These are phyloP conservation scores for Brachypterus glaber DNA, from an alignment of 2,888 invertebrate genomes.

Conservation along the genomic window DNA sequence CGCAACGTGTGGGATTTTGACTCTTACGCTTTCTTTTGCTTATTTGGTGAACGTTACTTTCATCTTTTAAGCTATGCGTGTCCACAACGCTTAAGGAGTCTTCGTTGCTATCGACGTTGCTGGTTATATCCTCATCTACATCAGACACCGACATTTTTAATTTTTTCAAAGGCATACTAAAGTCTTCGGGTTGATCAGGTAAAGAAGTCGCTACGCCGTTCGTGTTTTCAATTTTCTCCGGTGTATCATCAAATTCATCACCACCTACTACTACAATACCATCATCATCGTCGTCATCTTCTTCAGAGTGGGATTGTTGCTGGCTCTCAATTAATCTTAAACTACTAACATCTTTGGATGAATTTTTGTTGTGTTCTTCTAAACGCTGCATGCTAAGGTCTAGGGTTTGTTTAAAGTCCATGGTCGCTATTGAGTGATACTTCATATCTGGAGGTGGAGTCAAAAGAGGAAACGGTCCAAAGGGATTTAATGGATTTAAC, in stretches of 20 bases:
- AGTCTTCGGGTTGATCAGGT: constrained; percentile 56
- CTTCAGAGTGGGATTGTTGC: constrained; percentile 43
- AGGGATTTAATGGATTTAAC: constrained; percentile 63
- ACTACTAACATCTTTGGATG: constrained; percentile 29
- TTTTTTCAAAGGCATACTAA: constrained; percentile 57
- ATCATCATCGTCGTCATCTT: constrained; percentile 65
- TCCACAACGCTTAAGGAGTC: constrained; percentile 49
- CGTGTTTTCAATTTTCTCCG: constrained; percentile 28
- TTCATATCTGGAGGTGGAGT: constrained; percentile 60
- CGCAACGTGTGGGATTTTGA: constrained; percentile 75
- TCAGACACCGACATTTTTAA: constrained; percentile 48
- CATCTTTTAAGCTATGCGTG: constrained; percentile 47
- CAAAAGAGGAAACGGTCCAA: constrained; percentile 68
- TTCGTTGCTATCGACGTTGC: constrained; percentile 57
- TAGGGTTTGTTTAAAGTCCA: constrained; percentile 57
- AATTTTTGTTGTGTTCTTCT: constrained; percentile 37
- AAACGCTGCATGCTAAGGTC: constrained; percentile 48
- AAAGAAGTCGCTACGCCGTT: constrained; percentile 28
- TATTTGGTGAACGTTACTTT: constrained; percentile 47
- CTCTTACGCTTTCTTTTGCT: constrained; percentile 79
- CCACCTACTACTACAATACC: constrained; percentile 71
- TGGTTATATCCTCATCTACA: constrained; percentile 46
- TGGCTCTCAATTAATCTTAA: constrained; percentile 29
- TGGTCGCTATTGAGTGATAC: constrained; percentile 48
- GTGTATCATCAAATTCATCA: constrained; percentile 37